Base-by-base conservation (phyloP, 1,140 invertebrate genomes). In the Lysiphlebus fabarum region DNA sequence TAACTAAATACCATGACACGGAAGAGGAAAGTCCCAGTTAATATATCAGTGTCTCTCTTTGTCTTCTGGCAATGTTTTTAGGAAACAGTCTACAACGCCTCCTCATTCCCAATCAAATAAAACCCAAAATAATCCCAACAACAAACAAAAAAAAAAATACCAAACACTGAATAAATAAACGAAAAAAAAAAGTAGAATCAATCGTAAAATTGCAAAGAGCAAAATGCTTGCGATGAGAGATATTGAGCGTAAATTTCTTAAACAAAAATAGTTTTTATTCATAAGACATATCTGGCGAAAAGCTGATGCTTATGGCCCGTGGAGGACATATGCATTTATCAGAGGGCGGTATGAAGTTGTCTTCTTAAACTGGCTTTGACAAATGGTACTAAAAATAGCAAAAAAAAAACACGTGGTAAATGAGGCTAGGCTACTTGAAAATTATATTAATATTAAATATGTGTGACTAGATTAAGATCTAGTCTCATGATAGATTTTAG, bases 341-440 rank as follows among this genome's bases (percentile, higher is more conserved):
- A 64, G 72, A 70, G 75, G 74, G 54, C 56, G 40, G 33, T 64
- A 59, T 63, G 65, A 66, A 67, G 65, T 68, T 64, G 67, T 74
- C 74, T 71, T 69, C 70, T 66, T 77, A 76, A 26, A 78, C 69
- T 60, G 69, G 70, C 67, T 56, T 70, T 77, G 76, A 79, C 75
- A 74, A 74, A 79, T 79, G 71, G 69, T 71, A 74, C 70, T 75
- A 71, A 71, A 78, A 79, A 79, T 79, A 79, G 76, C 73, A 69
- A 67, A 66, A 65, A 64, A 62, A 63, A 61, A 54, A 55, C 50
- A 49, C 42, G 41, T 26, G 53, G 60, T 51, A 9, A 62, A 59
- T 60, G 60, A 62, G 17, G 4, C 17, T 1, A 4, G 4, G 4
- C 17, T 4, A 26, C 17, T 26, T 26, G 17, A 26, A 26, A 26